Evolutionary conservation across 2,888 invertebrate species (phyloP), one percentile per base, ranked within the genome.

Genomic region (Watsonalla cultraria): DNA sequence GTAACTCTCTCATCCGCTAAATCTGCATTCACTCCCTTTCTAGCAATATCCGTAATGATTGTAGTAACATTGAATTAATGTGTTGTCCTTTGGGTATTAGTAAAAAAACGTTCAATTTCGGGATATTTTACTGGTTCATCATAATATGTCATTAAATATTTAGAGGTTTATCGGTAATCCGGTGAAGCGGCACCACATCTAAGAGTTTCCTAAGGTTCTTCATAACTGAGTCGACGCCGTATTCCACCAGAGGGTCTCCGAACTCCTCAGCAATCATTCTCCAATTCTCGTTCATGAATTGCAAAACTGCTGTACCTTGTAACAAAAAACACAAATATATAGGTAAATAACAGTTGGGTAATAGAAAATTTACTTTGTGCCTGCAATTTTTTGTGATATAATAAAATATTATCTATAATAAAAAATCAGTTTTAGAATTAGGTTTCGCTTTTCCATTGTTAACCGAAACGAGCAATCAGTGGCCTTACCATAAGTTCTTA

Each of bases 211-310:
- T 72, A 0, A 85, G 34, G 50, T 78, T 84, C 14, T 60, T 68
- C 53, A 80, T 60, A 2, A 84, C 66, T 4, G 70, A 62, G 1
- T 61, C 56, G 0, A 77, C 64, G 9, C 80, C 84, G 48, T 60
- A 82, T 6, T 84, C 74, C 0, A 86, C 74, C 35, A 86, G 68
- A 0, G 84, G 86, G 14, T 74, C 73, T 5, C 85, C 85, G 45
- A 85, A 84, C 57, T 85, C 82, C 13, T 84, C 77, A 6, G 82
- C 82, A 0, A 86, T 72, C 65, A 80, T 56, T 7, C 59, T 70
- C 84, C 85, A 86, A 59, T 85, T 82, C 47, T 61, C 59, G 55
- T 86, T 85, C 76, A 85, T 78, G 54, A 85, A 86, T 4, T 76
- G 67, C 11, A 86, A 53, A 8, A 84, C 67, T 24, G 71, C 58